These are phyloP conservation scores for Brevimyrus niger DNA, from an alignment of 2,113 vertebrate genomes.

Conservation along the genomic window DNA sequence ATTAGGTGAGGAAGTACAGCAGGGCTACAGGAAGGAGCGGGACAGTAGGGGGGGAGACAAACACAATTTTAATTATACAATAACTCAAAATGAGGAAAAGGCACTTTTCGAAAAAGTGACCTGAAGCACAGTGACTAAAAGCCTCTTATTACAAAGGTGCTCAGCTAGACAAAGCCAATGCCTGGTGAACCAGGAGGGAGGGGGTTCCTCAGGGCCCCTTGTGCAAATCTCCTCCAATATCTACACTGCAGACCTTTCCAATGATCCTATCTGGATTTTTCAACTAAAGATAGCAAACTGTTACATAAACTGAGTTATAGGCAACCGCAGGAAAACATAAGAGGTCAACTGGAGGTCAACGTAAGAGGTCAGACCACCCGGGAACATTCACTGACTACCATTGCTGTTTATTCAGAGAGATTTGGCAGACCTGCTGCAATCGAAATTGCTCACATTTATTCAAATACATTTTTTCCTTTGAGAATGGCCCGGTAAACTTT, in stretches of 20 bases:
- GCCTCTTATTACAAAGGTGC: not conserved
- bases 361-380: not conserved
- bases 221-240: not conserved
- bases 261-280: not conserved
- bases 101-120: not conserved
- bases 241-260: not conserved
- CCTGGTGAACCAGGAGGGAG: not conserved
- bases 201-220: not conserved
- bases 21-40: not conserved
- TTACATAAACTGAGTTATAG: not conserved
- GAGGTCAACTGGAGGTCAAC: not conserved
- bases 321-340: not conserved
- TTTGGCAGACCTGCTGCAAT: not conserved
- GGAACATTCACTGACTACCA: not conserved
- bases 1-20: not conserved
- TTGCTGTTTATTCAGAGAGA: not conserved
- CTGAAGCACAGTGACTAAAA: not conserved
- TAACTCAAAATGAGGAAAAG: not conserved
- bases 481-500: not conserved
- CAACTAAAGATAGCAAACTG: not conserved
- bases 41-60: not conserved
- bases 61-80: not conserved
- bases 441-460: not conserved
- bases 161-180: not conserved
- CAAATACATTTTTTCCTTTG: not conserved